Conservation (phyloP, 2,797 vertebrate genomes). For the Hippocampus kuda region DNA sequence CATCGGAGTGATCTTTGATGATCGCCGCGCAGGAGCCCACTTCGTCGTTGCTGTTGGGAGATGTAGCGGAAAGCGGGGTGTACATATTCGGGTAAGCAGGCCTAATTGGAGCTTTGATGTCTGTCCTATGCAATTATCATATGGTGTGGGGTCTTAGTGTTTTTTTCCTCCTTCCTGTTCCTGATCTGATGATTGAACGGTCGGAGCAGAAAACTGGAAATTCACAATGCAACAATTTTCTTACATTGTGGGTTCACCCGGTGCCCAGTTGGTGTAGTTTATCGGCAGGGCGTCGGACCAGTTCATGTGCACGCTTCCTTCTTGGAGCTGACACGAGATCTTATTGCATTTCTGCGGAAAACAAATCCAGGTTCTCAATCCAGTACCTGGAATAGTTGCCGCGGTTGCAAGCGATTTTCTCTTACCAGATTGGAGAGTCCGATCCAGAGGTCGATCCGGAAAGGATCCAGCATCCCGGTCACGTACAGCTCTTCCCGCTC, state of each 20-base stretch:
- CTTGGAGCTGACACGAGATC: constrained; percentile 62
- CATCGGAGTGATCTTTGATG: constrained; percentile 47
- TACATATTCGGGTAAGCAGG: neutral
- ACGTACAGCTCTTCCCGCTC: constrained; percentile 57
- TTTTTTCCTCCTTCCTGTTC: too few species aligned
- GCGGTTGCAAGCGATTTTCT: neutral
- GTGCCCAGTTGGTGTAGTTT: constrained; percentile 48
- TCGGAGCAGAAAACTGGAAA: neutral
- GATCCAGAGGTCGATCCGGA: constrained; percentile 62
- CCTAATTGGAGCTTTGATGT: too few species aligned
- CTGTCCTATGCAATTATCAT: too few species aligned
- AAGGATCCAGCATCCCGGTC: constrained; percentile 31
- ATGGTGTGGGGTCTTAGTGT: too few species aligned
- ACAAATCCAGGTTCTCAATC: constrained; percentile 12
- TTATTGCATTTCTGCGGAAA: constrained; percentile 65
- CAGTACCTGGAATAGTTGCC: neutral
- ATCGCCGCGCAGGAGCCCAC: constrained; percentile 54
- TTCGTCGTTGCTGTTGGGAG: constrained; percentile 48
- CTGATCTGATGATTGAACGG: too few species aligned
- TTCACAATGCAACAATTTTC: constrained; percentile 1
- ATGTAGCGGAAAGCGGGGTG: neutral
- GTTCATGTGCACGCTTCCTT: constrained; percentile 36
- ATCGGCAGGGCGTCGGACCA: constrained; percentile 58
- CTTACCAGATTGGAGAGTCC: constrained; percentile 69
- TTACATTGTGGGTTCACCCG: constrained; percentile 53